Base-by-base conservation (phyloP, 2,797 vertebrate genomes). In the Octomys mimax region DNA sequence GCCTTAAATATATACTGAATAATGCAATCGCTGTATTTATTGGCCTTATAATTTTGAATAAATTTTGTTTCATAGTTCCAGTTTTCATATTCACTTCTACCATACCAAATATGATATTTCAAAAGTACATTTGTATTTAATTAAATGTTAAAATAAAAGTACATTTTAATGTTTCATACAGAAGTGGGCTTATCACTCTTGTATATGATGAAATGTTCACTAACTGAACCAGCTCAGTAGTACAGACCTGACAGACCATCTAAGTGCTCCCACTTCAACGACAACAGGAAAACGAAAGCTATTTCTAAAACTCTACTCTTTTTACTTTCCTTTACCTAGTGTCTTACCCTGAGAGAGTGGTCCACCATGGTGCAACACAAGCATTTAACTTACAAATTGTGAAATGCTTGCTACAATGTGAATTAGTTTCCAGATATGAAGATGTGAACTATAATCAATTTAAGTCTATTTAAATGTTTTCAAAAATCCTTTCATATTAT, bases 21-120 rank as follows among this genome's bases (percentile, higher is more conserved):
- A 92, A 97, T 42, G 81, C 70, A 97, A 97, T 94, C 62, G 87
- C 80, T 66, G 49, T 46, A 14, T 92, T 92, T 73, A 66, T 46
- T 94, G 81, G 81, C 83, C 0, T 0, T 94, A 59, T 95, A 92
- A 46, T 59, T 86, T 82, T 95, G 61, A 94, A 85, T 82, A 95
- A 68, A 95, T 92, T 85, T 92, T 42, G 31, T 62, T 0, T 26
- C 0, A 1, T 84, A 85, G 91, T 0, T 0, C 54, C 94, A 62
- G 86, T 90, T 71, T 89, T 97, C 81, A 26, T 86, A 46, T 24
- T 11, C 0, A 0, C 6, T 68, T 66, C 5, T 68, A 46, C 24
- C 21, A 28, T 0, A 0, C 24, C 1, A 83, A 46, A 21, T 81
- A 77, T 28, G 26, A 1, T 31, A 70, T 75, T n/a, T 46, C 11